Base-by-base conservation (phyloP, 1,140 invertebrate genomes). In the Camponotus floridanus region DNA sequence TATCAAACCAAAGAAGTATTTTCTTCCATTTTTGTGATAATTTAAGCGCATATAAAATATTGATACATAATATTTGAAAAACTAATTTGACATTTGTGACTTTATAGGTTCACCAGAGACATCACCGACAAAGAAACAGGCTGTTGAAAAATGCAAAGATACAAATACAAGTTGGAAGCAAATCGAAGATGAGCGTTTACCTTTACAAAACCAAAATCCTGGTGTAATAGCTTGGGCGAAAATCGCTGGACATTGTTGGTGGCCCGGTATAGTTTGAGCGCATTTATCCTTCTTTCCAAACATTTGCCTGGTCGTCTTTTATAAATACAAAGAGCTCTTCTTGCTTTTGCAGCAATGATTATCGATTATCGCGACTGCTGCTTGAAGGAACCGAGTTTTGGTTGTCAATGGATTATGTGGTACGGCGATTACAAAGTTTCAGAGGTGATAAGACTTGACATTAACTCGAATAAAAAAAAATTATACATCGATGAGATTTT, bases 341-440 rank as follows among this genome's bases (percentile, higher is more conserved):
- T 79, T 68, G 26, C 7, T 55, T 76, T 90, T 86, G 9, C 51
- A 94, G 94, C 92, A n/a, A 91, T 95, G 81, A 94, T 95, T 78
- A 86, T 94, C 42, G 92, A 94, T 91, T 92, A 92, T 87, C 92
- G 92, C 64, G 93, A 95, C 70, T 91, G 92, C 59, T 91, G 91
- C 51, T 91, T 93, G 81, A 92, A 91, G 31, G 93, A 94, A 68
- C 94, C 94, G n/a, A 92, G 85, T 84, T 93, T 93, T 13, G 92
- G 92, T 51, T 92, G 92, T 81, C 94, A 95, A n/a, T 95, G 94
- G 94, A 93, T 95, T 8, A 93, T 95, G 90, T 94, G 94, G 94
- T 95, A 95, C 67, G 94, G 94, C 0, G 94, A 94, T 86, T 93
- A 91, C 18, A 88, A 90, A 55, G 79, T 94, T 76, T 94, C 94